Evolutionary conservation across 1,140 invertebrate genomes (phyloP).

Genomic region (Agrilus planipennis): DNA sequence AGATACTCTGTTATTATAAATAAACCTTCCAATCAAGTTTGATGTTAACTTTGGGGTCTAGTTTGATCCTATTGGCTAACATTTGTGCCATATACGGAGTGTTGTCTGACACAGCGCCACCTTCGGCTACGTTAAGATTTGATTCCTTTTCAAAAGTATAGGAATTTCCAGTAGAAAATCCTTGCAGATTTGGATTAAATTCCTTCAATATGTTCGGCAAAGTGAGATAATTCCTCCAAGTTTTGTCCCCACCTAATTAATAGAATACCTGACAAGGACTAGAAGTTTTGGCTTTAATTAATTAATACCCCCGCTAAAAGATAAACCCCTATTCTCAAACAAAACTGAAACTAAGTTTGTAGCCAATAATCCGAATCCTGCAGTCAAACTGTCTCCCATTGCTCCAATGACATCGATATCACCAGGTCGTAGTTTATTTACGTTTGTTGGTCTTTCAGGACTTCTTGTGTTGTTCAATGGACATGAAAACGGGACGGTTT

Average conservation of each 20-base stretch:
- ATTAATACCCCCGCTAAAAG: slow-evolving; percentile 33
- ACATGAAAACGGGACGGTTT: neutral
- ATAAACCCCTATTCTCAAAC: slow-evolving; percentile 35
- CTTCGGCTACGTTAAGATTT: slow-evolving; percentile 49
- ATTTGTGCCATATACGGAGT: slow-evolving; percentile 48
- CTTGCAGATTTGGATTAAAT: slow-evolving; percentile 50
- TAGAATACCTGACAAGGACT: no score
- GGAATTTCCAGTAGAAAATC: slow-evolving; percentile 42
- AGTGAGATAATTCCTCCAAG: slow-evolving; percentile 25
- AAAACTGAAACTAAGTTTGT: slow-evolving; percentile 28
- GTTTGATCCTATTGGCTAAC: slow-evolving; percentile 46
- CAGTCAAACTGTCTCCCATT: slow-evolving; percentile 66
- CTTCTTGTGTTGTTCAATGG: slow-evolving; percentile 9
- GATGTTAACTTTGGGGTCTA: slow-evolving; percentile 44
- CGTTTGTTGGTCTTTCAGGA: slow-evolving; percentile 27
- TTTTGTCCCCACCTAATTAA: slow-evolving; percentile 42
- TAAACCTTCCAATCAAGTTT: slow-evolving; percentile 59
- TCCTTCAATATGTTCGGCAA: slow-evolving; percentile 47
- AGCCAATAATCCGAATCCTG: slow-evolving; percentile 30
- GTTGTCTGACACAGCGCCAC: slow-evolving; percentile 45
- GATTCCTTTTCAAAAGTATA: slow-evolving; percentile 33
- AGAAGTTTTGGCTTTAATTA: no score
- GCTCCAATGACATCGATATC: slow-evolving; percentile 69
- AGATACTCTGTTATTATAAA: no score
- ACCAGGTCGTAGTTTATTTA: slow-evolving; percentile 53